phyloP scores from a whole-genome alignment of 1,140 invertebrate species.

The Bathynomus jamesi region DNA sequence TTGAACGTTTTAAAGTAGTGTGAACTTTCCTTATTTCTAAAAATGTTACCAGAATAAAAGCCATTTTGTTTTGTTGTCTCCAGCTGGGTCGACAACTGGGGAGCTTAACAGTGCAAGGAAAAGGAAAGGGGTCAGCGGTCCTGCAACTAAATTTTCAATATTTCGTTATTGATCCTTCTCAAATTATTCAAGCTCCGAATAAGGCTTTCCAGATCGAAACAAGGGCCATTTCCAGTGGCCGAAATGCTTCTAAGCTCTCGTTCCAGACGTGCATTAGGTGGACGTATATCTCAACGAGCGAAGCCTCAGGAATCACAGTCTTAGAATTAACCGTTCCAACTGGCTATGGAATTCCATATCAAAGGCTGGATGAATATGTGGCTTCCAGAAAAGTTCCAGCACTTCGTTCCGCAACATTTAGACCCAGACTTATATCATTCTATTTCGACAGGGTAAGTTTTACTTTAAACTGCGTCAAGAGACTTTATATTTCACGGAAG shows the following conservation, averaged over 20 bases:
- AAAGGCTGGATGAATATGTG: slow-evolving; percentile 76
- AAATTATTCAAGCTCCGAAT: slow-evolving; percentile 75
- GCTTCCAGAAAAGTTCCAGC: slow-evolving; percentile 60
- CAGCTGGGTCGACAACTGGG: slow-evolving; percentile 54
- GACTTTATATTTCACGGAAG: no score
- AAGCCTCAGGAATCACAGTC: slow-evolving; percentile 79
- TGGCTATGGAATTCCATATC: slow-evolving; percentile 87
- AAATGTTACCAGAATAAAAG: background rate
- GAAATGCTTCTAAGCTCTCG: background rate
- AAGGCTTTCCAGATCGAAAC: slow-evolving; percentile 66
- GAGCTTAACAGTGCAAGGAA: slow-evolving; percentile 78
- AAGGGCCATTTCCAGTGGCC: slow-evolving; percentile 45
- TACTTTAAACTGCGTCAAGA: no score
- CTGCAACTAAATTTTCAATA: slow-evolving; percentile 90
- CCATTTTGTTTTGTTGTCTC: background rate
- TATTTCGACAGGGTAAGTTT: background rate
- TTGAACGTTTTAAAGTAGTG: background rate
- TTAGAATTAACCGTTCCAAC: slow-evolving; percentile 86
- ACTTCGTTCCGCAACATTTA: slow-evolving; percentile 49
- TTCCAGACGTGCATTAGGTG: slow-evolving; percentile 49
- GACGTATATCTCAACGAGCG: slow-evolving; percentile 65
- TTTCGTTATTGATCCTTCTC: slow-evolving; percentile 77
- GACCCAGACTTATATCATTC: background rate
- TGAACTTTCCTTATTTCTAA: no score
- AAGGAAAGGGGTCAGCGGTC: slow-evolving; percentile 83